Conservation (phyloP, 92 coral and sea anemone genomes). For the Phenganax marumi region DNA sequence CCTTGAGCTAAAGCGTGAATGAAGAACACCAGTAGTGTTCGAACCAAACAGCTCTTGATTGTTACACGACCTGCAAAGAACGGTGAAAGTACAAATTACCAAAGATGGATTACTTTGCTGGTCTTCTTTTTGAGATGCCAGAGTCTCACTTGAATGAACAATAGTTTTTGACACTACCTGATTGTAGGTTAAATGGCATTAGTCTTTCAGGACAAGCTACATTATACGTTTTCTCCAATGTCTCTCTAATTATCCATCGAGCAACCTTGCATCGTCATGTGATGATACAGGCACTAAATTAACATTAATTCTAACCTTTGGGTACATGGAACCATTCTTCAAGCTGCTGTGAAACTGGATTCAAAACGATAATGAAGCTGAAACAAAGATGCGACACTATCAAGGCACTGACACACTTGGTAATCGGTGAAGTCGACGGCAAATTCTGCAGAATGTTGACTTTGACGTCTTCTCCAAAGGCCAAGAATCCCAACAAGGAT, state of each 20-base stretch:
- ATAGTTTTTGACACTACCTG: too few species aligned
- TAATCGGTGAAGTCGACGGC: conserved; percentile 49
- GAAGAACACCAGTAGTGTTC: conserved; percentile 68
- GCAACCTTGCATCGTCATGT: too few species aligned
- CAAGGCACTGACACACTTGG: conserved; percentile 67
- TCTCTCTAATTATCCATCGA: too few species aligned
- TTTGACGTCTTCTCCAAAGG: conserved; percentile 66
- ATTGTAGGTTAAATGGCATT: too few species aligned
- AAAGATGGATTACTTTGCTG: not conserved
- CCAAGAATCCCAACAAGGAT: conserved; percentile 70
- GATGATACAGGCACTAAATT: too few species aligned
- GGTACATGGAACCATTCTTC: conserved; percentile 73
- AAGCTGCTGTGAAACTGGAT: conserved; percentile 88
- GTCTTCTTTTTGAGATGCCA: not conserved
- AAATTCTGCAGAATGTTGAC: conserved; percentile 60
- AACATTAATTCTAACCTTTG: conserved; percentile 45
- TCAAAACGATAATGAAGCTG: conserved; percentile 84
- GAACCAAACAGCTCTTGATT: conserved; percentile 70
- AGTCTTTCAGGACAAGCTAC: too few species aligned
- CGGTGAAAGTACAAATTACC: conserved; percentile 5
- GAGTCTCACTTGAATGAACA: too few species aligned
- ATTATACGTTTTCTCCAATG: too few species aligned
- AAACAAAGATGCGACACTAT: conserved; percentile 78
- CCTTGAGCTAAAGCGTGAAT: conserved; percentile 81
- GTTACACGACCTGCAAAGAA: conserved; percentile 19